Evolutionary conservation across 2,113 vertebrate genomes (phyloP).

Genomic region (Anser cygnoides): DNA sequence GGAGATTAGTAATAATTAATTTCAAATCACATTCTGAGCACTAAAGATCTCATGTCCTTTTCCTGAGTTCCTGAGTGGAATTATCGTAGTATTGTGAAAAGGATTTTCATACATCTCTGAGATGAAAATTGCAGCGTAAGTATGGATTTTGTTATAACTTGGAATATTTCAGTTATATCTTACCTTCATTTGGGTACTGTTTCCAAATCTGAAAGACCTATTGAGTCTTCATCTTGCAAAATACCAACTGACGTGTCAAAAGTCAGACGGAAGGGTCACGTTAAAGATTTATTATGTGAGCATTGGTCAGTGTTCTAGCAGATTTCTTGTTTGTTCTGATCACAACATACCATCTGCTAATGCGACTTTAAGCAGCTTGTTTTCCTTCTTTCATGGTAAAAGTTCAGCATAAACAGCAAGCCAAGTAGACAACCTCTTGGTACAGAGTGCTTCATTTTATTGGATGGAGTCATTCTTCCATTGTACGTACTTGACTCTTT

Average conservation of each 20-base stretch:
- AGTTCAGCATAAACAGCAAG: background rate
- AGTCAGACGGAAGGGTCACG: background rate
- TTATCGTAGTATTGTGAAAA: background rate
- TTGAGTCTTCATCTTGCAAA: background rate
- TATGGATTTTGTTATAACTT: background rate
- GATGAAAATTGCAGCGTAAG: background rate
- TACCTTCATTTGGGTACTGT: background rate
- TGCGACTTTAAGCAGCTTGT: background rate
- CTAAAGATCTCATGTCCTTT: background rate
- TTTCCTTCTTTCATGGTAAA: background rate
- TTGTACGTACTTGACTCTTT: slow-evolving; percentile 45
- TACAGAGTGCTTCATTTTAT: background rate
- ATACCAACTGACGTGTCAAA: background rate
- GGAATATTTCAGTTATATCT: background rate
- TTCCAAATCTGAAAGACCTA: background rate
- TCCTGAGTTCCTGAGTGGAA: background rate
- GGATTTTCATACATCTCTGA: background rate
- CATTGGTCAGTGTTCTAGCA: background rate
- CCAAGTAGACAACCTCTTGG: background rate
- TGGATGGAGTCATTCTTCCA: slow-evolving; percentile 24
- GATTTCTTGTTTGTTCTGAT: background rate
- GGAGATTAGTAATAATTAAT: background rate
- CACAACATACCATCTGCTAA: background rate
- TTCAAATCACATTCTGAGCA: background rate
- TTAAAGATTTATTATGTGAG: background rate